These are phyloP conservation scores for Mellivora capensis DNA, from an alignment of 2,113 vertebrate species.

Conservation along the genomic window DNA sequence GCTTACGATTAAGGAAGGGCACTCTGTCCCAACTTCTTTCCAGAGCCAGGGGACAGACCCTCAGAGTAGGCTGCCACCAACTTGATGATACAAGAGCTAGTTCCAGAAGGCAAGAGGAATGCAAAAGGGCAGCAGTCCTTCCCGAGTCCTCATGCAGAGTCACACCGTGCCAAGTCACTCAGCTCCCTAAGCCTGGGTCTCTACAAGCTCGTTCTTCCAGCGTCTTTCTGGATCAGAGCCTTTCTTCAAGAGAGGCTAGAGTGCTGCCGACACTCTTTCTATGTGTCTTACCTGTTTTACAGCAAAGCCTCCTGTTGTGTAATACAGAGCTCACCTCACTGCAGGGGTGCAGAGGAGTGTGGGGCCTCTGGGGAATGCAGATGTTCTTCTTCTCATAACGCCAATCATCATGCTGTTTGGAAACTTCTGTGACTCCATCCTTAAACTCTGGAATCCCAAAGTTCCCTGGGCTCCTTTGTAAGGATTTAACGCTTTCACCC, in stretches of 20 bases:
- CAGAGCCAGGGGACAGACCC: not conserved
- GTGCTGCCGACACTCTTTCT: not conserved
- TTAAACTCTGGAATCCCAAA: not conserved
- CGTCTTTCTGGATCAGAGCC: not conserved
- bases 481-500: not conserved
- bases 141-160: not conserved
- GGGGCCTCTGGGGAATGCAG: not conserved
- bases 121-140: not conserved
- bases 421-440: not conserved
- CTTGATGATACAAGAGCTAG: not conserved
- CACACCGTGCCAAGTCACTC: not conserved
- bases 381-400: not conserved
- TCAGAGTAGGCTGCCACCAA: not conserved
- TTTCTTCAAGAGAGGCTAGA: not conserved
- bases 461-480: not conserved
- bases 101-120: not conserved
- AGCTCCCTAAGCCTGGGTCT: not conserved
- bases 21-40: not conserved
- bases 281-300: not conserved
- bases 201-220: not conserved
- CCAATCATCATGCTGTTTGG: not conserved
- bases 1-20: not conserved
- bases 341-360: not conserved
- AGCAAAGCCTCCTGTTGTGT: too few species aligned
- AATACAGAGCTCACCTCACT: not conserved